Percentiles rank a stretch among this genome's conserved stretches.
Conservation (phyloP, 35 echinoderm and acorn worm species). For the Holothuria glaberrima region DNA sequence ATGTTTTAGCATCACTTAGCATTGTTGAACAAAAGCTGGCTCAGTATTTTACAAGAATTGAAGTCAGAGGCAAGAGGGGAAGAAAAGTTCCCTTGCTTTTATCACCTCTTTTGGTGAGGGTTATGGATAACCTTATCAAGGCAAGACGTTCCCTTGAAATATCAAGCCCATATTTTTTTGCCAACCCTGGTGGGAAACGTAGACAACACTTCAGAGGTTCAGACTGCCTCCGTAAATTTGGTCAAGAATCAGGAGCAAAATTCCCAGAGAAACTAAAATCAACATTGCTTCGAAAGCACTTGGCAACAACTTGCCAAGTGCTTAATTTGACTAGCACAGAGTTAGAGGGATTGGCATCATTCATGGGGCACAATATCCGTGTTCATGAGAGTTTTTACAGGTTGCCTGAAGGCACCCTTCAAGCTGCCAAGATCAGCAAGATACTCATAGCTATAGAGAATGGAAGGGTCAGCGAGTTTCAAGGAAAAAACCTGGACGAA, state of each 20-base stretch:
- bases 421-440: conserved; percentile 53
- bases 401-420: conserved; percentile 7
- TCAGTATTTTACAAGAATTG: conserved; percentile 33
- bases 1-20: not conserved
- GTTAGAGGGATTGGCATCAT: conserved; percentile 61
- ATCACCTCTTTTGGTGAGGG: conserved; percentile 3
- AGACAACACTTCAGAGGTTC: conserved; percentile 31
- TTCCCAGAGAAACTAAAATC: conserved; percentile 1
- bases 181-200: not conserved
- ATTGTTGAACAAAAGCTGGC: conserved; percentile 17
- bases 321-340: conserved; percentile 36
- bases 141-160: conserved; percentile 1
- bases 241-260: conserved; percentile 8
- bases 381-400: conserved; percentile 15
- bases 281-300: conserved; percentile 29
- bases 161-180: conserved; percentile 39
- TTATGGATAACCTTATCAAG: conserved; percentile 10
- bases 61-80: conserved; percentile 49
- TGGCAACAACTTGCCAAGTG: conserved; percentile 47
- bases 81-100: conserved; percentile 47
- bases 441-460: conserved; percentile 53
- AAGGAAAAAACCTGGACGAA: conserved; percentile 37
- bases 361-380: conserved; percentile 63
- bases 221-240: conserved; percentile 39
- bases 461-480: conserved; percentile 30